Evolutionary conservation across 2,888 invertebrate genomes (phyloP).

Genomic region (Lordiphosa andalusiaca): DNA sequence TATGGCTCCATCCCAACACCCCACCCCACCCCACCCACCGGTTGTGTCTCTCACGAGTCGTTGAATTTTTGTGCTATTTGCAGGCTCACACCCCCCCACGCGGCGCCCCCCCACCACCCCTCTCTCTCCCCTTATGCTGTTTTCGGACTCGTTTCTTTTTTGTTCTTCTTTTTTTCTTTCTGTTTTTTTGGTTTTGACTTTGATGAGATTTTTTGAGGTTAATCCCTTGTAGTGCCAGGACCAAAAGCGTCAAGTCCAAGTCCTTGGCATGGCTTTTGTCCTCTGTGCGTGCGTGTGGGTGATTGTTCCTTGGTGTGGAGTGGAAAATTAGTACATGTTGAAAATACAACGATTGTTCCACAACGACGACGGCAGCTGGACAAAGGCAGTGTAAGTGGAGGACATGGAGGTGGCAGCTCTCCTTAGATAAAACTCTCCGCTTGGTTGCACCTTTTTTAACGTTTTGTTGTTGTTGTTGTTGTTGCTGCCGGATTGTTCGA

Average conservation of each 20-base stretch:
- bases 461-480: conserved; percentile 53
- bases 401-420: conserved; percentile 34
- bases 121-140: conserved; percentile 6
- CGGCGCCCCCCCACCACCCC: conserved; percentile 12
- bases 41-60: conserved; percentile 49
- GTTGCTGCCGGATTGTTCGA: conserved; percentile 54
- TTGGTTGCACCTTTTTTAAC: conserved; percentile 52
- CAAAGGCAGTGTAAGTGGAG: conserved; percentile 13
- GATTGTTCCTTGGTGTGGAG: conserved; percentile 70
- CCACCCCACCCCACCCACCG: background rate
- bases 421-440: conserved; percentile 45
- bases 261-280: conserved; percentile 62
- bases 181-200: conserved; percentile 68
- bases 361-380: conserved; percentile 32
- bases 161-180: conserved; percentile 26
- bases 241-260: conserved; percentile 72
- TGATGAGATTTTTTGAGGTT: conserved; percentile 77
- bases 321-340: conserved; percentile 75
- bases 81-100: conserved; percentile 47
- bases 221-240: conserved; percentile 75
- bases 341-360: conserved; percentile 67
- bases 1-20: conserved; percentile 59
- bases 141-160: conserved; percentile 17
- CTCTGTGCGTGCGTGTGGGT: conserved; percentile 22
- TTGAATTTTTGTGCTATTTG: conserved; percentile 68